A percentile compares a stretch with the other conserved stretches of the same genome.
Conservation (phyloP, 2,113 vertebrate genomes). For the Rhombomys opimus region DNA sequence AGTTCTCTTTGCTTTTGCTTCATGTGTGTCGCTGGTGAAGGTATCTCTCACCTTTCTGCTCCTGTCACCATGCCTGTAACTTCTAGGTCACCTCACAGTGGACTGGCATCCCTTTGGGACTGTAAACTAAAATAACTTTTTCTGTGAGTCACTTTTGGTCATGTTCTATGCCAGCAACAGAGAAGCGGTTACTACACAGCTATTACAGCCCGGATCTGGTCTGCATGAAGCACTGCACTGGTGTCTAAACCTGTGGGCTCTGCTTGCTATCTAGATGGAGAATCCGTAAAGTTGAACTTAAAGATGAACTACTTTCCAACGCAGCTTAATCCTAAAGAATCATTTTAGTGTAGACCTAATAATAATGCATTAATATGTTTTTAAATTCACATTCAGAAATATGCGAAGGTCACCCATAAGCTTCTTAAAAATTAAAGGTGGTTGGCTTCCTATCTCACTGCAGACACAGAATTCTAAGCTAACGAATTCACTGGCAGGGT, state of each 20-base stretch:
- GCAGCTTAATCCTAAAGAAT: background rate
- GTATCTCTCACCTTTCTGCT: background rate
- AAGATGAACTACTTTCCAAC: background rate
- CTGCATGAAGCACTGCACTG: background rate
- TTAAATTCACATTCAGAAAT: slow-evolving; percentile 6
- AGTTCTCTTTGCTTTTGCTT: too few relatives aligned
- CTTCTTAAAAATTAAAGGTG: background rate
- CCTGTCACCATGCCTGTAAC: background rate
- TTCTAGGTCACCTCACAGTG: too few relatives aligned
- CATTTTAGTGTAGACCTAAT: background rate
- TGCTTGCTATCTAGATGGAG: background rate
- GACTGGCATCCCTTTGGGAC: background rate
- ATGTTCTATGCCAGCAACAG: background rate
- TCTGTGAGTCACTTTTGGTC: background rate
- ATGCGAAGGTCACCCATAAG: background rate
- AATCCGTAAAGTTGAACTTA: background rate
- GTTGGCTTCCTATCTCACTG: background rate
- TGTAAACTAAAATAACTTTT: background rate
- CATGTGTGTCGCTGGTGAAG: background rate
- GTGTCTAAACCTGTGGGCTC: background rate
- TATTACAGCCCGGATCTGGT: background rate
- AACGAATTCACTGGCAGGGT: background rate
- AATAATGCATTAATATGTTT: background rate
- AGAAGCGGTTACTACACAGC: background rate
- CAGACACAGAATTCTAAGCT: background rate